These are phyloP conservation scores for Saccopteryx bilineata DNA, from an alignment of 2,113 vertebrate genomes.

Conservation along the genomic window DNA sequence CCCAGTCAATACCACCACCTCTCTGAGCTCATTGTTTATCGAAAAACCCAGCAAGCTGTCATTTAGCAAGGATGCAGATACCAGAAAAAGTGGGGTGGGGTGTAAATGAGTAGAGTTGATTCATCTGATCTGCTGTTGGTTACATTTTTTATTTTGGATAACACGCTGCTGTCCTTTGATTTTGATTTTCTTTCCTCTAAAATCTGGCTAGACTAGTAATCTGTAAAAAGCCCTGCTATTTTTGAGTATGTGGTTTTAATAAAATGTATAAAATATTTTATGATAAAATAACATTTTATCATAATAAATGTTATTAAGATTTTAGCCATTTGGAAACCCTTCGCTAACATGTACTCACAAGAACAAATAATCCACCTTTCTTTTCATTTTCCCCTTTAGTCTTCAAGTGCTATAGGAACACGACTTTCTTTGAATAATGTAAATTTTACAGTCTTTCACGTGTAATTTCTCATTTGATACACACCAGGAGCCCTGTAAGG, in stretches of 20 bases:
- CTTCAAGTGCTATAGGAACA: background rate
- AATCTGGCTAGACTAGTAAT: background rate
- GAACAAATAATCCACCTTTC: background rate
- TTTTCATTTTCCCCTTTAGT: background rate
- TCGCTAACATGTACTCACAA: background rate
- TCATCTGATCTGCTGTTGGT: background rate
- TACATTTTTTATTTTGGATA: background rate
- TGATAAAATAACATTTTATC: background rate
- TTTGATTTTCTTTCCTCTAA: background rate
- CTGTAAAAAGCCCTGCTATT: background rate
- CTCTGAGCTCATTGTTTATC: background rate
- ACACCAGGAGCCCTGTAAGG: background rate
- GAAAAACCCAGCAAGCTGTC: background rate
- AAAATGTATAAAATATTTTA: background rate
- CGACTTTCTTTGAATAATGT: background rate
- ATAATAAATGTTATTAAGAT: background rate
- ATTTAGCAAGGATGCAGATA: background rate
- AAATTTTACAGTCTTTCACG: background rate
- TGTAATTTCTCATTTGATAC: background rate
- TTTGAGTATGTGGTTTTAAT: background rate
- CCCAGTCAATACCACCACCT: too few relatives aligned
- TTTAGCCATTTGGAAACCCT: background rate
- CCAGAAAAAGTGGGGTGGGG: background rate
- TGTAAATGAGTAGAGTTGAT: background rate
- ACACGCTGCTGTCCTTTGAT: background rate